Percentiles rank a stretch among this genome's conserved stretches.
These are phyloP conservation scores for Aphaenogaster ashmeadi DNA, from an alignment of 1,140 invertebrate species.

Conservation along the genomic window DNA sequence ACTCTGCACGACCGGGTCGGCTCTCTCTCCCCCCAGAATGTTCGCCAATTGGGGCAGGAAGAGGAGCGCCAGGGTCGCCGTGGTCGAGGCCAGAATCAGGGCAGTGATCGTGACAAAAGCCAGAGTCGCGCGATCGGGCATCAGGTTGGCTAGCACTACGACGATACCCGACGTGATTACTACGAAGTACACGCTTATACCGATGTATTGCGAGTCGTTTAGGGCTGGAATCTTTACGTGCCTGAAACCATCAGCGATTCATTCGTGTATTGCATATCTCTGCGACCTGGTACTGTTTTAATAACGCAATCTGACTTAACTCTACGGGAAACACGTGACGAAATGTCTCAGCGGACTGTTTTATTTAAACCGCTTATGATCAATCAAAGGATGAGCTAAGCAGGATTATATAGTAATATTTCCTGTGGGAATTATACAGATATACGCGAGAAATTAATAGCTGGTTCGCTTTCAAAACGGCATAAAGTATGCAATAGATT, in stretches of 20 bases:
- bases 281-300: background rate
- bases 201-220: constrained; percentile 99
- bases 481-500: constrained; percentile 49
- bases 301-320: background rate
- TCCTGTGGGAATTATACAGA: background rate
- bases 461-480: background rate
- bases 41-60: constrained; percentile 95
- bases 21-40: constrained; percentile 89
- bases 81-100: constrained; percentile 95
- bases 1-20: constrained; percentile 94
- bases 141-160: constrained; percentile 94
- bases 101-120: constrained; percentile 94
- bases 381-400: background rate
- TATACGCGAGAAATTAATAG: constrained; percentile 38
- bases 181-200: constrained; percentile 96
- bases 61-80: constrained; percentile 94
- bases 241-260: constrained; percentile 82
- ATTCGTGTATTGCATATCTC: background rate
- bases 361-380: constrained; percentile 1
- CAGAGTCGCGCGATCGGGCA: constrained; percentile 94
- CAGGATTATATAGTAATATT: background rate
- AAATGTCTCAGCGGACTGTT: background rate
- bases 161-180: constrained; percentile 95
- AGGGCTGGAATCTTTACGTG: constrained; percentile 98
- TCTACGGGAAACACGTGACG: too few relatives aligned